Evolutionary conservation across 1,140 invertebrate species (phyloP), one percentile per base, ranked within the genome.

Genomic region (Diuraphis noxia): DNA sequence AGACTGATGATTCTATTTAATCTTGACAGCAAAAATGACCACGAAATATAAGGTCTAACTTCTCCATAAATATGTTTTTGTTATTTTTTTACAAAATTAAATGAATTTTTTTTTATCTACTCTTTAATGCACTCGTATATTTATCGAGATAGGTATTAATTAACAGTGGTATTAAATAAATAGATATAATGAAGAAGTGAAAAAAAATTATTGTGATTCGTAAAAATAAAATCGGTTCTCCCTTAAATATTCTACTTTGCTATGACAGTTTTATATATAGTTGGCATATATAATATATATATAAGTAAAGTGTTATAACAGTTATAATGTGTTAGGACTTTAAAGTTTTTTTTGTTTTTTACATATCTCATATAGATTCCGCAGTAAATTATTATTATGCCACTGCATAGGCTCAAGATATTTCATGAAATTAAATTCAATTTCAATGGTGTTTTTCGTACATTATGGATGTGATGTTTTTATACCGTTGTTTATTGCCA

Each of bases 401-500:
- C 56, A 72, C 56, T 17, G 56, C 10, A 41, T 25, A 21, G 41
- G 41, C 41, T 85, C 13, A 34, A 43, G 13, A 85, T 43, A 72
- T 85, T 34, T 23, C 41, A 21, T 36, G 3, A 86, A 86, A 86
- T 85, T 46, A 10, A 86, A 86, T 86, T 86, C 5, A 49, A 49
- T 86, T 34, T 46, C n/a, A 13, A 6, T 36, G 19, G 21, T 81
- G 23, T 43, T 43, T 84, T 46, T 84, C 17, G 36, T 30, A 82
- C 46, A 34, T 84, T 84, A 34, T 46, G 56, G 40, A 6, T 49
- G 13, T 34, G 85, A 38, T 46, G 46, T 86, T 49, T 86, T 52
- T n/a, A 86, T 52, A 23, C 85, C 34, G 85, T 86, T 38, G 52
- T 21, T 86, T 86, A 86, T 86, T 36, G 46, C 34, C 85, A 13